These are phyloP conservation scores for Euura saliciscinereae DNA, from an alignment of 1,140 invertebrate species.

Conservation along the genomic window DNA sequence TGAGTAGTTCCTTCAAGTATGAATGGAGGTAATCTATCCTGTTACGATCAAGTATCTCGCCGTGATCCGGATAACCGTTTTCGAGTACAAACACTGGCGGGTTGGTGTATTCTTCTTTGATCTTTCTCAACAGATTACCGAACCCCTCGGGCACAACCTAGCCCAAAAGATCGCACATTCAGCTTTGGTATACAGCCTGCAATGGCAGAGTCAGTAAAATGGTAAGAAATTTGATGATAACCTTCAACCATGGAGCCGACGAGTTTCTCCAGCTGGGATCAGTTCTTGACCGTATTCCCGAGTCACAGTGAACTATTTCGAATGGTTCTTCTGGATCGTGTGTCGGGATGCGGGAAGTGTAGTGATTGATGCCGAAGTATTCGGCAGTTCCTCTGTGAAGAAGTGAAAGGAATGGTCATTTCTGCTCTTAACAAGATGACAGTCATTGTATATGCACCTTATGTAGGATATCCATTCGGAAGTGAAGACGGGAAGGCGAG, in stretches of 20 bases:
- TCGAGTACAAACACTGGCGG: background rate
- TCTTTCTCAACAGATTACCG: background rate
- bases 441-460: background rate
- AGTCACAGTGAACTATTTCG: background rate
- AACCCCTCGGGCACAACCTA: background rate
- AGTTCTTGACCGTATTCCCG: background rate
- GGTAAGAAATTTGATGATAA: background rate
- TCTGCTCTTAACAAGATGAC: background rate
- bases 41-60: background rate
- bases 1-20: background rate
- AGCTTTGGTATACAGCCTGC: too few species aligned
- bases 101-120: background rate
- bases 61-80: background rate
- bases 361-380: background rate
- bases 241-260: background rate
- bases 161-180: background rate
- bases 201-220: background rate
- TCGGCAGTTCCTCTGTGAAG: background rate
- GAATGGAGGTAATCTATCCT: background rate
- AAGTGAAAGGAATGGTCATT: background rate
- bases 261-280: background rate
- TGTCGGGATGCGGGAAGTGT: background rate
- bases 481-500: constrained; percentile 59
- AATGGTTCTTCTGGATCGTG: background rate
- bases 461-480: constrained; percentile 46